Base-by-base conservation (phyloP, 1,140 invertebrate species). In the Brachionus calyciflorus region DNA sequence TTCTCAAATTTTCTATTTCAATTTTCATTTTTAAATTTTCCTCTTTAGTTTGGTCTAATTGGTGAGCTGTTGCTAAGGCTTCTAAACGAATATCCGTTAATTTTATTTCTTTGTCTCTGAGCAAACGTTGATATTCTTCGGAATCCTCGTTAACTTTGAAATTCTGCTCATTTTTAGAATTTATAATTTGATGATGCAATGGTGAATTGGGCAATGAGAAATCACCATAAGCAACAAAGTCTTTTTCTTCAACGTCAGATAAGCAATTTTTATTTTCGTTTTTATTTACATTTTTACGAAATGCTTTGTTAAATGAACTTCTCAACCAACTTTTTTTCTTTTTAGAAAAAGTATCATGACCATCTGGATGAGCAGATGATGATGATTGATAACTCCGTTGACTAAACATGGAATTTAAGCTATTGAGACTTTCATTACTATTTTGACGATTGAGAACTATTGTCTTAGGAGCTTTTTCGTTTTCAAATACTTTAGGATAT, bases 231-330 rank as follows among this genome's bases (percentile, higher is more conserved):
- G 21, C 30, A n/a, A 51, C 30, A 4, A 21, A 5, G 28, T 81
- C 69, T 14, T 79, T 63, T 63, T 88, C 87, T 79, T 90, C 89
- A 3, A 87, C 88, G 78, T 90, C 89, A 0, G 89, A 90, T 4
- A 88, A 83, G 0, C 63, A 77, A 17, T 41, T 65, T 65, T 44
- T 44, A 10, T 19, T 21, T n/a, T 65, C 60, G 28, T 41, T 46
- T 0, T 21, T 44, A 19, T 41, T 65, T 14, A 14, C 19, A 40
- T 90, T 89, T 26, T 88, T 88, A 63, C 89, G 85, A 5, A 98
- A 98, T n/a, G 95, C 95, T 87, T 96, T 96, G 79, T 92, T 96
- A 84, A 98, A 97, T 12, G 94, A 97, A 84, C 92, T 95, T 46
- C 94, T 87, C 46, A 98, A 85, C 92, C 69, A 73, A 49, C 46